Conservation (phyloP, 2,888 invertebrate genomes). For the Muscina levida region DNA sequence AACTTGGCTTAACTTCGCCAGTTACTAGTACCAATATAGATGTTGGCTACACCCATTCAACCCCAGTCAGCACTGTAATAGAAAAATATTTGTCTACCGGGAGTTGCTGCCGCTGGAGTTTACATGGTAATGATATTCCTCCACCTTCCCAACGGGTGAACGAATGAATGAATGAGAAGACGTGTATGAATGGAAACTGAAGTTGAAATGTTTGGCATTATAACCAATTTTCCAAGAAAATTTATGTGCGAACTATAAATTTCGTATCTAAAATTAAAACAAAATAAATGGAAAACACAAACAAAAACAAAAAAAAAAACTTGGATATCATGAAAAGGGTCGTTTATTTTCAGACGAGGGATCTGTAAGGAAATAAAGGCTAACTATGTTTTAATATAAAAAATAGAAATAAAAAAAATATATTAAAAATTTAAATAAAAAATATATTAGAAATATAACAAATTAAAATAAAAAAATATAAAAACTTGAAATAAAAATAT, state of each 20-base stretch:
- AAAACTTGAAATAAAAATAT: too few species aligned
- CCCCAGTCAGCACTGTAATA: too few species aligned
- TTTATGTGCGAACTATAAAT: slow-evolving; percentile 17
- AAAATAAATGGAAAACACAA: too few species aligned
- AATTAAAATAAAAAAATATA: too few species aligned
- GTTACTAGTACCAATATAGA: too few species aligned
- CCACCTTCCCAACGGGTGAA: slow-evolving; percentile 18
- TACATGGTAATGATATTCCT: slow-evolving; percentile 13
- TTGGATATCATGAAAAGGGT: slow-evolving; percentile 11
- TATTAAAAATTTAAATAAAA: too few species aligned
- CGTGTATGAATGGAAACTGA: background rate
- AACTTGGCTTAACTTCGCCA: background rate
- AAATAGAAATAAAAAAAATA: too few species aligned
- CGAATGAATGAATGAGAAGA: slow-evolving; percentile 2
- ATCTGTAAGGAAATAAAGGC: too few species aligned
- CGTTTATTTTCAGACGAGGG: background rate
- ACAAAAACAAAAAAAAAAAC: background rate
- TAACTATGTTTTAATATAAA: too few species aligned
- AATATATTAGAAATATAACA: too few species aligned
- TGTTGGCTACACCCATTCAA: too few species aligned
- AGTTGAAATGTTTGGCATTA: slow-evolving; percentile 1
- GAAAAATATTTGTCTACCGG: background rate
- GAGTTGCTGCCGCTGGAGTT: background rate
- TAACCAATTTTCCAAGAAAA: slow-evolving; percentile 23
- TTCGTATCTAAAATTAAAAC: background rate